Evolutionary conservation across 1,140 invertebrate genomes (phyloP).

Genomic region (Ganaspis sp.): DNA sequence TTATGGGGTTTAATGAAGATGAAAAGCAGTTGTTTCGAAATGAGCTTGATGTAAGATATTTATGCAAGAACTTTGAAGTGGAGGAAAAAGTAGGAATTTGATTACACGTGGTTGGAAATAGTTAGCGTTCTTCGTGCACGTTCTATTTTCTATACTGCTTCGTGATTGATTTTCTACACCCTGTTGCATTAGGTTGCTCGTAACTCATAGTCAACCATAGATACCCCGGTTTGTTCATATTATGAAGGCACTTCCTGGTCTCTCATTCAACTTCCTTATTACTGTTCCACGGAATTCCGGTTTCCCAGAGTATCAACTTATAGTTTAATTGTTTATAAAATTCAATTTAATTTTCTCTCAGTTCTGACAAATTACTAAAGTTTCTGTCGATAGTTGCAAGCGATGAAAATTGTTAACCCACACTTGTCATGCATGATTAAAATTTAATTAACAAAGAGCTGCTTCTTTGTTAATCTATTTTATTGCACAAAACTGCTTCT

Average conservation of each 20-base stretch:
- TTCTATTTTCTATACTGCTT: background rate
- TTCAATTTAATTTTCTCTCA: background rate
- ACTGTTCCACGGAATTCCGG: background rate
- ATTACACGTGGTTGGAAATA: background rate
- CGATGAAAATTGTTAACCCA: background rate
- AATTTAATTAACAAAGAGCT: background rate
- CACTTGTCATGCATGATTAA: background rate
- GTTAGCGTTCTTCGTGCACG: background rate
- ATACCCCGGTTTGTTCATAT: background rate
- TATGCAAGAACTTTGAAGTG: background rate
- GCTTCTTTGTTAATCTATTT: no score
- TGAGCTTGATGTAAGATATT: background rate
- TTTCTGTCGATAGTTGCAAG: background rate
- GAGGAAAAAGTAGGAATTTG: background rate
- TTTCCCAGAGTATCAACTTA: background rate
- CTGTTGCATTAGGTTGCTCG: background rate
- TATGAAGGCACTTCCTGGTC: background rate
- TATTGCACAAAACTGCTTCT: no score
- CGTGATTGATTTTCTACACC: background rate
- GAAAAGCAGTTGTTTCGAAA: background rate
- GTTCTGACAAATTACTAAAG: background rate
- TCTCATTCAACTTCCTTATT: constrained; percentile 1
- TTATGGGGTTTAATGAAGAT: background rate
- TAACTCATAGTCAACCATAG: background rate
- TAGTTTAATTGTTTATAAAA: background rate